Percentiles rank a stretch among this genome's conserved stretches.
Conservation (phyloP, 2,797 vertebrate genomes). For the Diplodus sargus region DNA sequence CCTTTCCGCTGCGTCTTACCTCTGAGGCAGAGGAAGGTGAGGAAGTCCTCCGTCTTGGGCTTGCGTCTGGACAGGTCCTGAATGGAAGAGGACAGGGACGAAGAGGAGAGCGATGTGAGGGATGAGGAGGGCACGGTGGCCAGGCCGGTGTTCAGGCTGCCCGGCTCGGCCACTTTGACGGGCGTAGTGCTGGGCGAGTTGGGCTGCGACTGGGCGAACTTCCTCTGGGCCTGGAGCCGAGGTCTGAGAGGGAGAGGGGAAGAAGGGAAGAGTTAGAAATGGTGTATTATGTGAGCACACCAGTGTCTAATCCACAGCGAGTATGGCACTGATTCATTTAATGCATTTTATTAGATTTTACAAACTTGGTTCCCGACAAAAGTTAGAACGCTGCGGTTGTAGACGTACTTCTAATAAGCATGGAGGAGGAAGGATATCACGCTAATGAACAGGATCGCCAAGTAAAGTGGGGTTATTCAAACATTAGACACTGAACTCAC, state of each 20-base stretch:
- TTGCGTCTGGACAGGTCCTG: slow-evolving; percentile 98
- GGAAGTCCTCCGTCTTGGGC: slow-evolving; percentile 99
- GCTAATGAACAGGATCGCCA: no score
- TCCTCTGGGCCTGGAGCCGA: slow-evolving; percentile 99
- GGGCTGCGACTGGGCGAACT: slow-evolving; percentile 99
- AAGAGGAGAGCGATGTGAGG: slow-evolving; percentile 75
- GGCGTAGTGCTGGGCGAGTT: slow-evolving; percentile 99
- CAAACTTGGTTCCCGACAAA: no score
- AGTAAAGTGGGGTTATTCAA: no score
- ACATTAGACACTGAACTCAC: no score
- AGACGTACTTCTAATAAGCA: no score
- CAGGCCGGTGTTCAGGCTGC: slow-evolving; percentile 63
- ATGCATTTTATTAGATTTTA: neutral
- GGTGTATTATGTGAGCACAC: neutral
- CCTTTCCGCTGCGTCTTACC: slow-evolving; percentile 80
- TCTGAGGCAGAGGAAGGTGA: slow-evolving; percentile 99
- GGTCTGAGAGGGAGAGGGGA: slow-evolving; percentile 84
- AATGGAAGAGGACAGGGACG: slow-evolving; percentile 90
- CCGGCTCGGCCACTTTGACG: slow-evolving; percentile 93
- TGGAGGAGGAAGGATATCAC: no score
- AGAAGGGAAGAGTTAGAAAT: neutral
- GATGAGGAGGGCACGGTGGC: slow-evolving; percentile 72
- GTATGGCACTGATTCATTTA: neutral
- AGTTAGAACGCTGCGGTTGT: no score
- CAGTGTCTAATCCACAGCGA: neutral